Percentiles rank a stretch among this genome's conserved stretches.
Conservation (phyloP, 2,113 vertebrate species). For the human (Homo sapiens) region DNA sequence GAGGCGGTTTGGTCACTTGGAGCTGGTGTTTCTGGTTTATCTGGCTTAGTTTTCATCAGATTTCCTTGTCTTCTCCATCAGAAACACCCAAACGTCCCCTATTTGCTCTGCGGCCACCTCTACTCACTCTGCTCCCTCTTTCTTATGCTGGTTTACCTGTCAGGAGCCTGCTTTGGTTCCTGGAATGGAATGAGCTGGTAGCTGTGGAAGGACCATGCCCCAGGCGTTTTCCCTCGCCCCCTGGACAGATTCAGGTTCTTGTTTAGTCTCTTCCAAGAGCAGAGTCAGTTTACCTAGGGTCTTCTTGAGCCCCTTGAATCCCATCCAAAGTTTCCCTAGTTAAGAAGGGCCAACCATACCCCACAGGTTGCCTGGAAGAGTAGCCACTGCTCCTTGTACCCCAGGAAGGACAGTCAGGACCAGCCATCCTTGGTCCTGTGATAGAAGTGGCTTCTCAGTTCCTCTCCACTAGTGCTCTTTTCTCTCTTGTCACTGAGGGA, state of each 20-base stretch:
- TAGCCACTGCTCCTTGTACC: no score
- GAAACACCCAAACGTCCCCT: background rate
- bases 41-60: constrained; percentile 65
- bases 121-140: background rate
- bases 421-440: no score
- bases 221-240: fast-evolving
- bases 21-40: constrained; percentile 72
- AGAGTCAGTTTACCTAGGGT: background rate
- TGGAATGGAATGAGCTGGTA: background rate
- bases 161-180: background rate
- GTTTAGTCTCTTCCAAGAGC: background rate
- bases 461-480: background rate
- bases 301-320: background rate
- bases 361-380: background rate
- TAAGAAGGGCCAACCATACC: background rate
- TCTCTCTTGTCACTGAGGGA: fast-evolving
- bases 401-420: background rate
- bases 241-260: background rate
- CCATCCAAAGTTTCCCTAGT: background rate
- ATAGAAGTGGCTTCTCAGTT: background rate
- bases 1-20: constrained; percentile 21
- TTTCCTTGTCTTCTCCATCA: background rate
- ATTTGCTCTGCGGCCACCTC: background rate
- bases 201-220: background rate
- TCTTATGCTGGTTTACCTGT: background rate